These are phyloP conservation scores for Oncorhynchus mykiss DNA, from an alignment of 2,113 vertebrate genomes.

Conservation along the genomic window DNA sequence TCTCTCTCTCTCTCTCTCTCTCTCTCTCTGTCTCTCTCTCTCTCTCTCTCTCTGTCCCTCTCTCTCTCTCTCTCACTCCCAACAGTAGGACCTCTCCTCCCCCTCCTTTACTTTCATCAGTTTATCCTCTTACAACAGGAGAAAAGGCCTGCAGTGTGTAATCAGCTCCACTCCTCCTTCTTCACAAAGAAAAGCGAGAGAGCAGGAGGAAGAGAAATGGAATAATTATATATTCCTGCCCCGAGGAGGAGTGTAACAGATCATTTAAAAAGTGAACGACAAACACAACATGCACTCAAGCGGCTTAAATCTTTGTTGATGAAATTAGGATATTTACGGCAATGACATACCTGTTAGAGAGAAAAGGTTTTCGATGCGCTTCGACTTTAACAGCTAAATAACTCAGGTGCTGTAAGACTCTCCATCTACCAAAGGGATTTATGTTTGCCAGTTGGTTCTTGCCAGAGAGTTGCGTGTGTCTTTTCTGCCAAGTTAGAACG, in stretches of 20 bases:
- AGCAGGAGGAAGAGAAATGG: constrained; percentile 48
- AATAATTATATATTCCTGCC: constrained; percentile 38
- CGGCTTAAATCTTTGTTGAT: constrained; percentile 68
- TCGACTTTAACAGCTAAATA: no score
- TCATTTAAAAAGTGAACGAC: constrained; percentile 51
- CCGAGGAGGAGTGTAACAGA: constrained; percentile 58
- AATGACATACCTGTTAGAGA: constrained; percentile 52
- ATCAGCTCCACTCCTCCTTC: no score
- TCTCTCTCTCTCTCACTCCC: accelerated
- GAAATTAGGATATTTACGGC: constrained; percentile 66
- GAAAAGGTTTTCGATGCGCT: neutral
- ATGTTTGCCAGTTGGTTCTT: no score
- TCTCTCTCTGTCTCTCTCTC: accelerated
- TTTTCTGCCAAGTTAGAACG: constrained; percentile 48
- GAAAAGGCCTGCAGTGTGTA: no score
- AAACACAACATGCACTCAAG: constrained; percentile 62
- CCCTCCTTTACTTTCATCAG: no score
- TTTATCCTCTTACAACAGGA: no score
- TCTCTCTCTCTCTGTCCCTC: accelerated
- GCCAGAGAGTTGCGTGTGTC: constrained; percentile 39
- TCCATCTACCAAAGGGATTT: no score
- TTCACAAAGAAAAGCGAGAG: no score
- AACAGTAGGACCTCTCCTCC: no score
- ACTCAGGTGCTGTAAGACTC: no score
- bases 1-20: accelerated